Evolutionary conservation across 2,888 invertebrate species (phyloP).

Genomic region (Meteorus colon): DNA sequence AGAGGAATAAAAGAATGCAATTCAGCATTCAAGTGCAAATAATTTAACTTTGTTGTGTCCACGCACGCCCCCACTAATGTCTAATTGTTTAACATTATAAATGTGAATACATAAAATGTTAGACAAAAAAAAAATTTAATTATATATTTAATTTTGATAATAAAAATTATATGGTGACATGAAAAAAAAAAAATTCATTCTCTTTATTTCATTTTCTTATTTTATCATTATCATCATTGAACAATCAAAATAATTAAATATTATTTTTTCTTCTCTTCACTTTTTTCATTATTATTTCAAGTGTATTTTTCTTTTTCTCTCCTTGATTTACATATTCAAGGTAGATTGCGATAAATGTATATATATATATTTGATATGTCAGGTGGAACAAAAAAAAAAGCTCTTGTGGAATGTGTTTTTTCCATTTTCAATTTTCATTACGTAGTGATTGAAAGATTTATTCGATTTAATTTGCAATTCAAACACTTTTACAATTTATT

Average conservation of each 20-base stretch:
- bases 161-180: not conserved
- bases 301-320: not conserved
- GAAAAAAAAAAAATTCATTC: not conserved
- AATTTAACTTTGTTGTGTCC: slow-evolving; percentile 60
- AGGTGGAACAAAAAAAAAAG: not conserved
- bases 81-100: slow-evolving; percentile 30
- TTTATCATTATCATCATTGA: not conserved
- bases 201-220: not conserved
- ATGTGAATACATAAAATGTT: not conserved
- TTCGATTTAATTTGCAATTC: too few species aligned
- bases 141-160: not conserved
- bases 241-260: not conserved
- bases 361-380: slow-evolving; percentile 1
- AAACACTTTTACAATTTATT: too few species aligned
- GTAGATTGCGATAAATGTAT: not conserved
- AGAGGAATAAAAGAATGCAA: slow-evolving; percentile 6
- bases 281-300: not conserved
- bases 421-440: not conserved
- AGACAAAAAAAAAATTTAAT: not conserved
- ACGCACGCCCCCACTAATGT: slow-evolving; percentile 46
- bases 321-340: not conserved
- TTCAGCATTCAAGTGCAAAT: slow-evolving; percentile 60
- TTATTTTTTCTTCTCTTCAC: not conserved
- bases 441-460: not conserved
- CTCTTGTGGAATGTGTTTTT: not conserved